A percentile compares a stretch with the other conserved stretches of the same genome.
Evolutionary conservation across 2,113 vertebrate species (phyloP).

Genomic region (Pagrus major): DNA sequence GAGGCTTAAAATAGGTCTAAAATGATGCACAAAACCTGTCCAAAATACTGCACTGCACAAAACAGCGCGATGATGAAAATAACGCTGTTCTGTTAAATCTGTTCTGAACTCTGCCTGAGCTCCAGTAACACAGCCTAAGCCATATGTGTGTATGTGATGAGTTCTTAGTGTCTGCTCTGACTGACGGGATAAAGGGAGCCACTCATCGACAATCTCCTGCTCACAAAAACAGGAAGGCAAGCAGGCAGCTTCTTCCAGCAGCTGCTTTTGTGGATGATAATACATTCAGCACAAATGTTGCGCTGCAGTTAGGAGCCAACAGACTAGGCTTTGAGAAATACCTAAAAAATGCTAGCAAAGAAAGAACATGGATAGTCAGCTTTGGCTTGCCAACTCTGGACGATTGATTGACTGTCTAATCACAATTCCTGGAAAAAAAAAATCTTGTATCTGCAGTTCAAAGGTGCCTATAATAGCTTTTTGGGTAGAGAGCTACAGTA

Average conservation of each 20-base stretch:
- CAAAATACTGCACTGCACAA: neutral
- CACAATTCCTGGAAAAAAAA: neutral
- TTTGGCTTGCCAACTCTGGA: neutral
- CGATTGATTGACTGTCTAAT: neutral
- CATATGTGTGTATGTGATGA: neutral
- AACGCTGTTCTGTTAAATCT: conserved; percentile 32
- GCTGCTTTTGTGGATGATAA: conserved; percentile 29
- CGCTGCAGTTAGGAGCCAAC: neutral
- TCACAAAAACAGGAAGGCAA: conserved; percentile 40
- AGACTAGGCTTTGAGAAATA: neutral
- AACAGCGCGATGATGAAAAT: conserved; percentile 10
- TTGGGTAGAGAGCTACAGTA: neutral
- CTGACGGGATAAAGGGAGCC: conserved; percentile 48
- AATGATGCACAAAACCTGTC: conserved; percentile 15
- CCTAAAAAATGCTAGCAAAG: neutral
- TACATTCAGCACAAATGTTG: neutral
- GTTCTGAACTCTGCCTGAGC: conserved; percentile 20
- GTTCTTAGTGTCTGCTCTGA: conserved; percentile 33
- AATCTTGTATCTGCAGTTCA: neutral
- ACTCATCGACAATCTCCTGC: conserved; percentile 42
- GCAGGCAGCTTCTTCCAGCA: conserved; percentile 17
- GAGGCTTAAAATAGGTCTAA: conserved; percentile 10
- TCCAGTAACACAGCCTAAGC: conserved; percentile 23
- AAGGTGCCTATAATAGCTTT: neutral
- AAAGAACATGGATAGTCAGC: conserved; percentile 1